Percentiles rank a stretch among this genome's conserved stretches.
phyloP scores from a whole-genome alignment of 2,888 invertebrate genomes.

The Pseudolycoriella hygida region DNA sequence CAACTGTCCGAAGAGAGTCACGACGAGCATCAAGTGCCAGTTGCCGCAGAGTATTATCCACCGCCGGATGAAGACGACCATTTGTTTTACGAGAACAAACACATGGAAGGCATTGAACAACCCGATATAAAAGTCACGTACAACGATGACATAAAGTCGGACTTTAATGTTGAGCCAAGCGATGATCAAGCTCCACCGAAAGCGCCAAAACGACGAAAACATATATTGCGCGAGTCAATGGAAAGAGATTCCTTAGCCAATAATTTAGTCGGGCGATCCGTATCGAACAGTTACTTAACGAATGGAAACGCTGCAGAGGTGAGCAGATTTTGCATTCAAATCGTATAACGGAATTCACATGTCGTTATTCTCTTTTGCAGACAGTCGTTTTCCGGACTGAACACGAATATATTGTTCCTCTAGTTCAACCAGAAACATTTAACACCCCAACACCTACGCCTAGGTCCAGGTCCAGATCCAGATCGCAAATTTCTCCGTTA shows the following conservation, averaged over 20 bases:
- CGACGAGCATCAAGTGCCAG: conserved; percentile 22
- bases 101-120: conserved; percentile 36
- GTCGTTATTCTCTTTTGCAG: conserved; percentile 27
- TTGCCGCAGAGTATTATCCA: conserved; percentile 21
- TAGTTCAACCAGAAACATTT: conserved; percentile 32
- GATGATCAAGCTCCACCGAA: conserved; percentile 19
- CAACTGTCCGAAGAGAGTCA: conserved; percentile 27
- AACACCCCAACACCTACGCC: conserved; percentile 38
- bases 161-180: no score
- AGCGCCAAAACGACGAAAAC: conserved; percentile 27
- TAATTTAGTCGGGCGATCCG: conserved; percentile 28
- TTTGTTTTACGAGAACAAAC: conserved; percentile 24
- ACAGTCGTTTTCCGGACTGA: conserved; percentile 46
- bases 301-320: conserved; percentile 23
- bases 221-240: conserved; percentile 20
- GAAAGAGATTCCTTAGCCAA: conserved; percentile 27
- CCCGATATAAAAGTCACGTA: conserved; percentile 28
- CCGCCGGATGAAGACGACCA: conserved; percentile 27
- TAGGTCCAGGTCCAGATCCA: conserved; percentile 37
- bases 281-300: conserved; percentile 27
- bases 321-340: conserved; percentile 12
- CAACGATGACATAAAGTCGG: conserved; percentile 8
- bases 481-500: conserved; percentile 33
- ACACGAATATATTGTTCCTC: conserved; percentile 45
- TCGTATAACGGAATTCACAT: background rate